phyloP scores from a whole-genome alignment of 2,888 invertebrate genomes.

The Panzeria rudis region DNA sequence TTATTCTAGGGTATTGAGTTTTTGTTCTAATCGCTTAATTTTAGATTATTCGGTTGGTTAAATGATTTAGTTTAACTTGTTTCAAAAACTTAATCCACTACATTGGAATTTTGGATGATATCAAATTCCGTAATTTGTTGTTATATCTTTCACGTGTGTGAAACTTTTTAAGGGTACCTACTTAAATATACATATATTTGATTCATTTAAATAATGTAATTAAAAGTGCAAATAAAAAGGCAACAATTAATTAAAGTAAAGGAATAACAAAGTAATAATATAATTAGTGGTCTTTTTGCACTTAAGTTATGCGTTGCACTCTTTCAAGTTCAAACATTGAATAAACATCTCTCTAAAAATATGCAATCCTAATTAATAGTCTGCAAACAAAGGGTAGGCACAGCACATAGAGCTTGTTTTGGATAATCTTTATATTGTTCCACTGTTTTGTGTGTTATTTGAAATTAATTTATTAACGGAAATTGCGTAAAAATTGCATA shows the following conservation, averaged over 20 bases:
- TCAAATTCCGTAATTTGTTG: not conserved
- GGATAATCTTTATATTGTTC: not conserved
- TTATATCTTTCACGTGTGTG: too few relatives aligned
- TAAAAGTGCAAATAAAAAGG: not conserved
- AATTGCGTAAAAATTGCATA: not conserved
- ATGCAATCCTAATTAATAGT: not conserved
- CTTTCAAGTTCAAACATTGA: not conserved
- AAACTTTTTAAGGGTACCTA: too few relatives aligned
- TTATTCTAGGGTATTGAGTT: too few relatives aligned
- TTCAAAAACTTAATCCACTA: too few relatives aligned
- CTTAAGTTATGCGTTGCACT: not conserved
- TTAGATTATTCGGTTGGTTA: too few relatives aligned
- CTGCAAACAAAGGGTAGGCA: not conserved
- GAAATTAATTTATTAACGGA: not conserved
- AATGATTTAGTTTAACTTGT: too few relatives aligned
- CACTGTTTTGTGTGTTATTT: not conserved
- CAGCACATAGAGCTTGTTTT: not conserved
- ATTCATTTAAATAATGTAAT: conserved; percentile 1
- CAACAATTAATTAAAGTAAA: not conserved
- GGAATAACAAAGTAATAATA: not conserved
- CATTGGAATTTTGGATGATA: not conserved
- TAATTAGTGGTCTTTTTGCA: not conserved
- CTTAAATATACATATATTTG: not conserved
- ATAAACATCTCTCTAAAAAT: not conserved
- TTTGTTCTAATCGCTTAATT: too few relatives aligned